Percentiles rank a stretch among this genome's conserved stretches.
phyloP scores from a whole-genome alignment of 2,888 invertebrate genomes.

The Latrodectus hesperus region DNA sequence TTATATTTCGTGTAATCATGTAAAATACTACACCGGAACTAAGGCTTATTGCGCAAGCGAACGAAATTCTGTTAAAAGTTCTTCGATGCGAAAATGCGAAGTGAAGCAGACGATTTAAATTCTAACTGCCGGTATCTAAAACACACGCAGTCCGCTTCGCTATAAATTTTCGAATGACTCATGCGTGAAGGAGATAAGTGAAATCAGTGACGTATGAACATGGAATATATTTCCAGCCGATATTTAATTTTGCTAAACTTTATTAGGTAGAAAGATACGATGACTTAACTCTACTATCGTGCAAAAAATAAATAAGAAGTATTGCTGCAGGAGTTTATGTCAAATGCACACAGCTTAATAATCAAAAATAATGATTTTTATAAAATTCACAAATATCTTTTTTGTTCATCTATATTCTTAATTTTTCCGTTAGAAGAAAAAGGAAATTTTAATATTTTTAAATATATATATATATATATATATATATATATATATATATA shows the following conservation, averaged over 20 bases:
- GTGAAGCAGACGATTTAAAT: conserved; percentile 19
- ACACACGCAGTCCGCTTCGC: background rate
- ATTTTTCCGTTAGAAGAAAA: too few species aligned
- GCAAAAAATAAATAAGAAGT: too few species aligned
- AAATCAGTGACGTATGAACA: conserved; percentile 10
- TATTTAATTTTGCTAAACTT: conserved; percentile 25
- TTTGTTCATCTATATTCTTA: too few species aligned
- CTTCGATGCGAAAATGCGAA: conserved; percentile 27
- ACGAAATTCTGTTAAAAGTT: conserved; percentile 15
- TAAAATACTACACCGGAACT: background rate
- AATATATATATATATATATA: too few species aligned
- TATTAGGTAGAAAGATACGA: conserved; percentile 33
- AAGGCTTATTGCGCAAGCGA: conserved; percentile 4
- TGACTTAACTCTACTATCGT: too few species aligned
- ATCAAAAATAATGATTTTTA: too few species aligned
- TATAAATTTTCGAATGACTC: background rate
- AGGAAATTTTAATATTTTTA: too few species aligned
- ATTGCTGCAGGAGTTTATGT: too few species aligned
- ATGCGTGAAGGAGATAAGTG: conserved; percentile 16
- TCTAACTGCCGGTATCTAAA: background rate
- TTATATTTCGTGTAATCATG: background rate
- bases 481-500: too few species aligned
- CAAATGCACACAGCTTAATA: too few species aligned
- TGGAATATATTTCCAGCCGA: conserved; percentile 8
- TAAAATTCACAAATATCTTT: too few species aligned